Conservation (phyloP, 2,888 invertebrate species). For the Synanthedon formicaeformis region DNA sequence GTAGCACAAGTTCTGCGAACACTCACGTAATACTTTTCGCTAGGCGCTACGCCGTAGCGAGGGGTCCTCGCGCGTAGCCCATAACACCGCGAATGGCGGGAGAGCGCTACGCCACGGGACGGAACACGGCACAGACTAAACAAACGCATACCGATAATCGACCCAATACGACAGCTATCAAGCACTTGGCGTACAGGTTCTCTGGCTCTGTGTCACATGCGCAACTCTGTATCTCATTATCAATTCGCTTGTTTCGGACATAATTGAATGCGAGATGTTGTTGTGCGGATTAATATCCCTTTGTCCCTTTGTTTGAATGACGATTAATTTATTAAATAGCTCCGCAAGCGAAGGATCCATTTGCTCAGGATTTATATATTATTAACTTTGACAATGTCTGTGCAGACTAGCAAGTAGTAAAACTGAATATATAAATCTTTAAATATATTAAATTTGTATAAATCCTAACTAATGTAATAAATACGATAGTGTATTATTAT, state of each 20-base stretch:
- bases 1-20: slow-evolving; percentile 1
- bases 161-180: neutral
- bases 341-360: neutral
- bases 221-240: slow-evolving; percentile 13
- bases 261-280: slow-evolving; percentile 35
- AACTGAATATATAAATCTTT: too few species aligned
- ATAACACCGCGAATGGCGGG: slow-evolving; percentile 39
- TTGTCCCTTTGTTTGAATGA: neutral
- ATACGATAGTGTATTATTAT: too few species aligned
- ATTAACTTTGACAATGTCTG: neutral
- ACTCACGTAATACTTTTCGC: slow-evolving; percentile 9
- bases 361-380: neutral
- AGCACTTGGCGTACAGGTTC: neutral
- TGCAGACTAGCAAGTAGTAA: too few species aligned
- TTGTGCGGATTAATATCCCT: slow-evolving; percentile 9
- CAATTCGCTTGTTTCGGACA: slow-evolving; percentile 22
- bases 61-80: slow-evolving; percentile 37
- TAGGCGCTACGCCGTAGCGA: slow-evolving; percentile 39
- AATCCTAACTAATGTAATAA: too few species aligned
- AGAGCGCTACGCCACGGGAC: slow-evolving; percentile 4
- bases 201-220: neutral
- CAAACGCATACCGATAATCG: neutral
- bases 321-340: neutral
- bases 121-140: slow-evolving; percentile 6
- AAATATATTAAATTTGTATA: too few species aligned